Evolutionary conservation across 2,888 invertebrate genomes (phyloP), one percentile per base, ranked within the genome.

Genomic region (Brachyptera putata): DNA sequence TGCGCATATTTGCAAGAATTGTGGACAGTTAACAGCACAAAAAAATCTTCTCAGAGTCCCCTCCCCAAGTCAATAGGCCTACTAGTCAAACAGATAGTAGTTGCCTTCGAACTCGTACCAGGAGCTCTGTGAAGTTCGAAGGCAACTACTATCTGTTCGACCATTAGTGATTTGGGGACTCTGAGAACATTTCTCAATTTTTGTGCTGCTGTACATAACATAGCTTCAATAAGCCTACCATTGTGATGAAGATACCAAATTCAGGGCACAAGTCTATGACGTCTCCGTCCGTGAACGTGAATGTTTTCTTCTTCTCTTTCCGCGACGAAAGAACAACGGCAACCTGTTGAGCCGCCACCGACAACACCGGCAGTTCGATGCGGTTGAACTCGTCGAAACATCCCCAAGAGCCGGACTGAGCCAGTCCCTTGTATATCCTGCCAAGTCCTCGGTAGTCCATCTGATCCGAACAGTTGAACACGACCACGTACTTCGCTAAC

Each of bases 351-450:
- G 97, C 96, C 1, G 97, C 97, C 2, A 97, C 97, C 0, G 92
- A 93, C 16, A 93, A 72, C 1, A 97, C 97, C 0, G 96, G 95
- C 59, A 96, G 77, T 74, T 96, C 95, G 62, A 96, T 96, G 26
- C 92, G 82, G 75, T 96, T 96, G 77, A 97, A 96, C 78, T 97
- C 96, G 74, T 97, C 97, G 74, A 97, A 97, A 70, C 97, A 97
- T 1, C 97, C 96, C 96, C 97, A 97, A 0, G 95, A 88, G 1
- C 97, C 96, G 3, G 95, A 95, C 74, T 97, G 96, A 0, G 95
- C 89, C 55, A 97, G 76, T 21, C 96, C 84, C 36, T 53, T 53
- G 34, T 53, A 53, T 34, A 53, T 53, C 18, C 53, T 34, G 1
- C 96, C 96, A 7, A 96, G 79, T 26, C 96, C 96, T 74, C 95